Conservation (phyloP, 53 echinoderm and acorn worm species). For the Zoroaster sp. region DNA sequence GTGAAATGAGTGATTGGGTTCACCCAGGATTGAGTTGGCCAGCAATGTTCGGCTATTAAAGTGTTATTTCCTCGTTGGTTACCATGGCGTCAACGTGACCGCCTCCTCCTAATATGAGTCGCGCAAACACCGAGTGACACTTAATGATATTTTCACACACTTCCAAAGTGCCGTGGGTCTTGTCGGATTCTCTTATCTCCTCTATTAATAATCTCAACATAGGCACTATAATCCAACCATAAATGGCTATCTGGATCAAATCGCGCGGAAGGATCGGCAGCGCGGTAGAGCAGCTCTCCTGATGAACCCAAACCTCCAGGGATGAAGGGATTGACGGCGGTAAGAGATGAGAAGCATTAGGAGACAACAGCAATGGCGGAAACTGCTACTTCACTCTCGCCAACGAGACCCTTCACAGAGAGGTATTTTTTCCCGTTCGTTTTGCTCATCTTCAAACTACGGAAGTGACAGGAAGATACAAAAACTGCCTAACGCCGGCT, state of each 20-base stretch:
- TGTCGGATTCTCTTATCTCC: not conserved
- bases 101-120: too few relatives aligned
- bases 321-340: not conserved
- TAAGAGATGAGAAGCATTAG: not conserved
- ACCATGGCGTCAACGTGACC: too few relatives aligned
- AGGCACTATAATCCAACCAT: not conserved
- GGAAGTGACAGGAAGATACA: too few relatives aligned
- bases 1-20: too few relatives aligned
- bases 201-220: constrained; percentile 30
- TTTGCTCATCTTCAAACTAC: too few relatives aligned
- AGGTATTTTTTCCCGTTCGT: too few relatives aligned
- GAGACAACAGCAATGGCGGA: not conserved
- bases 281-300: not conserved
- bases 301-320: not conserved
- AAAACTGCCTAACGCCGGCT: too few relatives aligned
- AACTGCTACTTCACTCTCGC: not conserved
- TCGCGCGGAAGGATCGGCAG: constrained; percentile 1
- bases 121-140: constrained; percentile 23
- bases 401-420: not conserved
- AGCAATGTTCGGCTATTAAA: too few relatives aligned
- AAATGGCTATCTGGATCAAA: constrained; percentile 17
- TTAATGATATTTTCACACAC: constrained; percentile 43
- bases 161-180: not conserved
- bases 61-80: too few relatives aligned
- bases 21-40: too few relatives aligned